Percentiles rank a stretch among this genome's conserved stretches.
These are phyloP conservation scores for Campoletis raptor DNA, from an alignment of 2,888 invertebrate species.

Conservation along the genomic window DNA sequence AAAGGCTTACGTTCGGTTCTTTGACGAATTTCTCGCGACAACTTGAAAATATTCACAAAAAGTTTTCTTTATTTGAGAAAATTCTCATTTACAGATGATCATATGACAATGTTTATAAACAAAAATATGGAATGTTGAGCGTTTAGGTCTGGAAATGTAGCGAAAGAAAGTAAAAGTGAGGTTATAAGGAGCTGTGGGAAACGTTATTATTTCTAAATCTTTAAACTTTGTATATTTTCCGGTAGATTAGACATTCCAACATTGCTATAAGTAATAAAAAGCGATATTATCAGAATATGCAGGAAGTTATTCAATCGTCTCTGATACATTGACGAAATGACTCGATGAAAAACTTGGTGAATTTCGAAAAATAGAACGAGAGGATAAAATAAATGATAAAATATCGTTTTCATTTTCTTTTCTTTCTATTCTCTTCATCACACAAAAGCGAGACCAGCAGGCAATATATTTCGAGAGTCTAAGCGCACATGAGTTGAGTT, in stretches of 20 bases:
- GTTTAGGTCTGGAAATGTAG: too few relatives aligned
- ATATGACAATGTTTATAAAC: too few relatives aligned
- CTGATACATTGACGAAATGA: background rate
- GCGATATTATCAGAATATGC: background rate
- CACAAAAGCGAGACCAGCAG: slow-evolving; percentile 45
- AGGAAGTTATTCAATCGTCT: background rate
- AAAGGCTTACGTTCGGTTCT: background rate
- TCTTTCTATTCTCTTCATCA: slow-evolving; percentile 40
- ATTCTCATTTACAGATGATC: too few relatives aligned
- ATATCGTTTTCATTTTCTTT: slow-evolving; percentile 2
- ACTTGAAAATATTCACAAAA: background rate
- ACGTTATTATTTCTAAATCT: too few relatives aligned
- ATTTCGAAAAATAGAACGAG: slow-evolving; percentile 8
- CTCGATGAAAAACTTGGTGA: background rate
- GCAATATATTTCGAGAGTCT: slow-evolving; percentile 68
- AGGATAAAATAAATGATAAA: background rate
- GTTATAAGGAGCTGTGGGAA: too few relatives aligned
- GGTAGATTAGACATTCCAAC: background rate
- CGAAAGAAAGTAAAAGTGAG: too few relatives aligned
- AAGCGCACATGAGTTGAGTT: slow-evolving; percentile 48
- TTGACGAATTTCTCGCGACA: background rate
- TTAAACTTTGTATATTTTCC: background rate
- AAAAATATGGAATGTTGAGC: too few relatives aligned
- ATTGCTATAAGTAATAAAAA: background rate
- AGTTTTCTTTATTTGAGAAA: too few relatives aligned